A percentile compares a stretch with the other conserved stretches of the same genome.
phyloP scores from a whole-genome alignment of 1,140 invertebrate species.

The Elymnias hypermnestra region DNA sequence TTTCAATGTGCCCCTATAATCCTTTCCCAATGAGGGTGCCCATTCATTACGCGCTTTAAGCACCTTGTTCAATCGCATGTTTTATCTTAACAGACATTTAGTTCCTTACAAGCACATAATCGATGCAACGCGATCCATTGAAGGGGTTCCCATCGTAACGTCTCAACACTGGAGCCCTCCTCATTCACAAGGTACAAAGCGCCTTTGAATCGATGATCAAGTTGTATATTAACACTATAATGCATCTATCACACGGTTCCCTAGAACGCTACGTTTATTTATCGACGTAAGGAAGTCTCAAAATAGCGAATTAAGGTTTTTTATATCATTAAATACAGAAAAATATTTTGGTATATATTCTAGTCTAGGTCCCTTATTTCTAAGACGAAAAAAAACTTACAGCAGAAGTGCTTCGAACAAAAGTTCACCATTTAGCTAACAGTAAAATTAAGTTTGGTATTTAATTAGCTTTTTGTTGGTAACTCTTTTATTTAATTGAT shows the following conservation, averaged over 20 bases:
- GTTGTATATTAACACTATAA: conserved; percentile 26
- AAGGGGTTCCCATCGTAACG: conserved; percentile 25
- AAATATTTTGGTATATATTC: no score
- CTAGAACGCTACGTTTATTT: neutral
- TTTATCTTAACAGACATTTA: conserved; percentile 25
- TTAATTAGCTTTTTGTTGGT: no score
- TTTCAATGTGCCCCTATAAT: conserved; percentile 19
- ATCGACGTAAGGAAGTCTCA: no score
- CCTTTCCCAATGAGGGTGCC: conserved; percentile 13
- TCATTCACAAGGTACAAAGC: conserved; percentile 25
- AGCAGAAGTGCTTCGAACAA: no score
- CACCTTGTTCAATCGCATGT: conserved; percentile 22
- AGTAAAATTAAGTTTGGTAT: no score
- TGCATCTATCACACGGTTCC: neutral
- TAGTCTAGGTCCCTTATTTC: no score
- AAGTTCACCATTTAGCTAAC: no score
- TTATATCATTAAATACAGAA: no score
- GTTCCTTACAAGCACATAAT: conserved; percentile 23
- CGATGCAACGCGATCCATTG: conserved; percentile 25
- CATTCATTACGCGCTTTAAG: conserved; percentile 14
- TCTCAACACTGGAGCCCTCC: conserved; percentile 17
- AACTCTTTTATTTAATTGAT: no score
- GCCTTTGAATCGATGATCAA: conserved; percentile 25
- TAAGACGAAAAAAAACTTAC: no score
- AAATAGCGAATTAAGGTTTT: no score